These are phyloP conservation scores for Echinops telfairi DNA, from an alignment of 2,113 vertebrate genomes.

Conservation along the genomic window DNA sequence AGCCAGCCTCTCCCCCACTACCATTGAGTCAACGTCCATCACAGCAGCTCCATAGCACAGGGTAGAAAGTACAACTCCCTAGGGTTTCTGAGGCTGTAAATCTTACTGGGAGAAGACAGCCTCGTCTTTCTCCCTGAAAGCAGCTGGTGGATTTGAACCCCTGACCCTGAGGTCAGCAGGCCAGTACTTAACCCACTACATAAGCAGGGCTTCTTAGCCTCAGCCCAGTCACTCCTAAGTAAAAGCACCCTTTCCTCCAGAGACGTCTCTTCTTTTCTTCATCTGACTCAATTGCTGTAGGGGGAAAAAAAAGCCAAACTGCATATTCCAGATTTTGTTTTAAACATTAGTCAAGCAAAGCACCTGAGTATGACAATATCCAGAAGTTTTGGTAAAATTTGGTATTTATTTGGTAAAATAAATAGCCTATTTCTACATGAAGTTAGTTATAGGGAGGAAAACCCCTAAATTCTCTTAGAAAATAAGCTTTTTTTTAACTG, in stretches of 20 bases:
- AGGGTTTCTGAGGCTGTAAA: too few relatives aligned
- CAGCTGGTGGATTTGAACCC: too few relatives aligned
- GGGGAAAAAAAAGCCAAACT: neutral
- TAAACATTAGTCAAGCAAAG: conserved; percentile 1
- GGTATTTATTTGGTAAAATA: neutral
- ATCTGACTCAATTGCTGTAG: neutral
- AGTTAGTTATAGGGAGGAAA: neutral
- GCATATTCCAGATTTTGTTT: neutral
- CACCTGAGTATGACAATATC: neutral
- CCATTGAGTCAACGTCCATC: too few relatives aligned
- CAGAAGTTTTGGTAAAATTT: neutral
- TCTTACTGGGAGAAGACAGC: too few relatives aligned
- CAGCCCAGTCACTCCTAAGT: neutral
- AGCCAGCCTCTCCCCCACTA: neutral
- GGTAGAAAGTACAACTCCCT: too few relatives aligned
- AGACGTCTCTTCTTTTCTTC: neutral
- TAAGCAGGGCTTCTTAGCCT: too few relatives aligned
- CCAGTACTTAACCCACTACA: too few relatives aligned
- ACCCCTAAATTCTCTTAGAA: neutral
- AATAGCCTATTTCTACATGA: conserved; percentile 18
- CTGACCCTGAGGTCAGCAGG: too few relatives aligned
- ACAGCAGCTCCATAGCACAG: too few relatives aligned
- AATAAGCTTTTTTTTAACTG: conserved; percentile 35
- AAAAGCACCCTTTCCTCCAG: neutral
- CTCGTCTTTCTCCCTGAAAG: too few relatives aligned